These are phyloP conservation scores for Xanthorhoe spadicearia DNA, from an alignment of 2,888 invertebrate genomes.

Conservation along the genomic window DNA sequence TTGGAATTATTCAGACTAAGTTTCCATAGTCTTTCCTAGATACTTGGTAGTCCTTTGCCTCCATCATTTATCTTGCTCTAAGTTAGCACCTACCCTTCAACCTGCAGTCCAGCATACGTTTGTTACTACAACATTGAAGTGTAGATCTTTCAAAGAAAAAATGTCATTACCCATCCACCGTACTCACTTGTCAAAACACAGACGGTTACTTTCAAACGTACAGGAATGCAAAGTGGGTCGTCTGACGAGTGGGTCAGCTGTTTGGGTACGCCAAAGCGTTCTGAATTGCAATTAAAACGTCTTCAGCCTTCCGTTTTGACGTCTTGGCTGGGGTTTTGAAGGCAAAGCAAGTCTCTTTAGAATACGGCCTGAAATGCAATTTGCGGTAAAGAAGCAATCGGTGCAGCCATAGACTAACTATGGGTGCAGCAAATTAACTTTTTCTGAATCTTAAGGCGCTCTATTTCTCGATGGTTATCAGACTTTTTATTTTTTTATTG, in stretches of 20 bases:
- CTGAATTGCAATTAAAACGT: slow-evolving; percentile 35
- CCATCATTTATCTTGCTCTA: too few species aligned
- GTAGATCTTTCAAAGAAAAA: neutral
- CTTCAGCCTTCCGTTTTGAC: slow-evolving; percentile 32
- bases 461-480: neutral
- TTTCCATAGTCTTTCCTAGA: too few species aligned
- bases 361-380: slow-evolving; percentile 1
- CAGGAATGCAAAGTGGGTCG: slow-evolving; percentile 49
- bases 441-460: neutral
- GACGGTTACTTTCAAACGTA: slow-evolving; percentile 46
- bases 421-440: too few species aligned
- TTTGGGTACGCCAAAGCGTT: slow-evolving; percentile 32
- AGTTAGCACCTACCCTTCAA: too few species aligned
- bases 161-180: neutral
- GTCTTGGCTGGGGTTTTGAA: slow-evolving; percentile 17
- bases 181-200: slow-evolving; percentile 35
- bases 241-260: slow-evolving; percentile 37
- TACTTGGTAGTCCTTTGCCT: too few species aligned
- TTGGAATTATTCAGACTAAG: too few species aligned
- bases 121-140: neutral
- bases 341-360: slow-evolving; percentile 12
- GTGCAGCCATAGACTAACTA: neutral
- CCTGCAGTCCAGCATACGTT: too few species aligned
- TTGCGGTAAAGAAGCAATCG: neutral
- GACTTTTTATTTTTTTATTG: too few species aligned